Conservation (phyloP, 2,113 vertebrate genomes). For the Hypocryptadius cinnamomeus region DNA sequence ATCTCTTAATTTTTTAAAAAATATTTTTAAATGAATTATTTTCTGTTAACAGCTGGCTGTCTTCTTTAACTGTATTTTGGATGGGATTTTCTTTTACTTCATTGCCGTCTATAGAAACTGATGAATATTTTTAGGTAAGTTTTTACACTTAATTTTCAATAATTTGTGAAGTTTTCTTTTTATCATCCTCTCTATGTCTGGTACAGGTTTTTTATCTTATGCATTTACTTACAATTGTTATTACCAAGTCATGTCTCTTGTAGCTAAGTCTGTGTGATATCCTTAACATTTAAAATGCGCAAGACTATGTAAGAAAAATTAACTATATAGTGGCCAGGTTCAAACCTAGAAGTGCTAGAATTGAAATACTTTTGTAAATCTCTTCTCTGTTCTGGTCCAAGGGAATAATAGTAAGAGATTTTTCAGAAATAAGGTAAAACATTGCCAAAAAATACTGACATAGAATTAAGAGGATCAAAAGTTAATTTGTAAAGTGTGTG, state of each 20-base stretch:
- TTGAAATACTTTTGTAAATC: neutral
- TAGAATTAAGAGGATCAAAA: neutral
- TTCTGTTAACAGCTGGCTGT: constrained; percentile 27
- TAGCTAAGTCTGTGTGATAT: neutral
- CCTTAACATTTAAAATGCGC: neutral
- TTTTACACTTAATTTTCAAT: neutral
- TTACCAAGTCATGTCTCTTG: neutral
- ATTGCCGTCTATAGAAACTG: neutral
- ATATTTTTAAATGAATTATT: neutral
- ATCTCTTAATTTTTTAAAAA: neutral
- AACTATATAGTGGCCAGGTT: neutral
- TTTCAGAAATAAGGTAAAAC: neutral
- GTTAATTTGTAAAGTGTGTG: neutral
- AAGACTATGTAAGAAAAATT: neutral
- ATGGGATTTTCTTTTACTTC: constrained; percentile 20
- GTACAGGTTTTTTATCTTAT: neutral
- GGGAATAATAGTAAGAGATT: neutral
- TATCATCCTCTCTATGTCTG: neutral
- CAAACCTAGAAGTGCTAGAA: neutral
- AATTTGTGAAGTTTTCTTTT: neutral
- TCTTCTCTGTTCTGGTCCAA: neutral
- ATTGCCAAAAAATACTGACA: neutral
- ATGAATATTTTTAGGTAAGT: constrained; percentile 2
- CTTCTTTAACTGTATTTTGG: constrained; percentile 15
- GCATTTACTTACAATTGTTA: neutral